Evolutionary conservation across 2,797 vertebrate species (phyloP).

Genomic region (Coilia nasus): DNA sequence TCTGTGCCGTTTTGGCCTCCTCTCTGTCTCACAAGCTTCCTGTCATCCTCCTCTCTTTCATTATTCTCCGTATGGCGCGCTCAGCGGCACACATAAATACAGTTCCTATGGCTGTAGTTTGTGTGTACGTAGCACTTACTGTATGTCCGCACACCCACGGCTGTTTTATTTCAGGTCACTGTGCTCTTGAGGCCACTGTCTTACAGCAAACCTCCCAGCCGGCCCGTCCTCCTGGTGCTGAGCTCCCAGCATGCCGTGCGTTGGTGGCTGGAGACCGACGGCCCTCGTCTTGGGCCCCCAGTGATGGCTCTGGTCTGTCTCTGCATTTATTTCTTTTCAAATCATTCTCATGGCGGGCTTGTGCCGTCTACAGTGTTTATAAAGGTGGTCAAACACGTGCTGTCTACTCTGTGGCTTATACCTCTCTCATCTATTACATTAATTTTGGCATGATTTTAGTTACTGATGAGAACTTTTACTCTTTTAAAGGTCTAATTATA

Average conservation of each 20-base stretch:
- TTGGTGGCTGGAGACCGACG: conserved; percentile 70
- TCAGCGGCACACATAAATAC: background rate
- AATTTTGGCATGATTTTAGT: too few relatives aligned
- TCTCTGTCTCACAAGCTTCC: background rate
- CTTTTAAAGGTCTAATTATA: too few relatives aligned
- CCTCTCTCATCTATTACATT: too few relatives aligned
- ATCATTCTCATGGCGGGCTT: too few relatives aligned
- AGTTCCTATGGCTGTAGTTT: background rate
- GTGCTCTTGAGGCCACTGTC: conserved; percentile 71
- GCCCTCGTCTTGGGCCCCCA: conserved; percentile 58
- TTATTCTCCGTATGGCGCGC: background rate
- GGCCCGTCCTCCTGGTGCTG: conserved; percentile 70
- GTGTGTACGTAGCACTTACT: background rate
- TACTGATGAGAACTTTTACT: too few relatives aligned
- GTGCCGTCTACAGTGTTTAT: background rate
- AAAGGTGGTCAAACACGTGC: too few relatives aligned
- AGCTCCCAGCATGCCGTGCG: conserved; percentile 67
- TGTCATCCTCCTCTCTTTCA: background rate
- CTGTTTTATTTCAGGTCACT: conserved; percentile 63
- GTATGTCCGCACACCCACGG: conserved; percentile 8
- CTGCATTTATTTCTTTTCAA: background rate
- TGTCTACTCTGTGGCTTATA: too few relatives aligned
- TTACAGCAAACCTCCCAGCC: conserved; percentile 41
- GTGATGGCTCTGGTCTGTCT: conserved; percentile 69
- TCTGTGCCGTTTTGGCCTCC: background rate